Evolutionary conservation across 2,888 invertebrate species (phyloP).

Genomic region (Conomelus anceps): DNA sequence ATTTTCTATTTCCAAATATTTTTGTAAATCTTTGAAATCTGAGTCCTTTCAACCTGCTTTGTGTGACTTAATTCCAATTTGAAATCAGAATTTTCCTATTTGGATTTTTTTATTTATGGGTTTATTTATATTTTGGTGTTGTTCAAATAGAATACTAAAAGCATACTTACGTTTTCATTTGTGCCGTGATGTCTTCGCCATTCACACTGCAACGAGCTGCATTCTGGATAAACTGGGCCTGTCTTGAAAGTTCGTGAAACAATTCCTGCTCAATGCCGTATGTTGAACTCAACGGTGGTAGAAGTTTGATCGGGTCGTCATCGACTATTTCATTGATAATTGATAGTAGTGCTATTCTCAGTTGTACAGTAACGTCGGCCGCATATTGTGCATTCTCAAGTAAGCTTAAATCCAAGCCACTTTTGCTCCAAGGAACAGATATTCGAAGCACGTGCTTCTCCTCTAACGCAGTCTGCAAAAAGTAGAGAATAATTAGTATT

Average conservation of each 20-base stretch:
- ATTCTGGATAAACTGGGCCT: constrained; percentile 64
- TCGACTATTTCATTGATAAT: constrained; percentile 63
- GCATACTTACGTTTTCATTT: constrained; percentile 56
- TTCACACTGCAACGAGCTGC: constrained; percentile 63
- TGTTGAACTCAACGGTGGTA: not conserved
- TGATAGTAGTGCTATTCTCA: constrained; percentile 59
- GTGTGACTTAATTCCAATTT: too few relatives aligned
- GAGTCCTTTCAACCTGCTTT: not conserved
- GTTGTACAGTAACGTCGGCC: constrained; percentile 54
- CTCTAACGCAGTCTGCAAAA: constrained; percentile 56
- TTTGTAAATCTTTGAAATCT: not conserved
- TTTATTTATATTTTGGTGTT: too few relatives aligned
- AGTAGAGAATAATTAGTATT: too few relatives aligned
- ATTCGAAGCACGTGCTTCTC: constrained; percentile 65
- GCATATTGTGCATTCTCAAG: constrained; percentile 59
- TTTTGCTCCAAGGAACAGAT: constrained; percentile 48
- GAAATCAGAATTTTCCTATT: too few relatives aligned
- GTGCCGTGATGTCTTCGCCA: constrained; percentile 59
- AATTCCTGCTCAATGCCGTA: constrained; percentile 46
- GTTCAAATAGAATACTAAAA: too few relatives aligned
- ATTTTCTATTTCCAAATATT: not conserved
- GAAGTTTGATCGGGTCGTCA: constrained; percentile 51
- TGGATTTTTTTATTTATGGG: too few relatives aligned
- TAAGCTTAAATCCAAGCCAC: constrained; percentile 46
- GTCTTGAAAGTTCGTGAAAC: constrained; percentile 64